phyloP scores from a whole-genome alignment of 2,113 vertebrate genomes.

The Marmota monax region DNA sequence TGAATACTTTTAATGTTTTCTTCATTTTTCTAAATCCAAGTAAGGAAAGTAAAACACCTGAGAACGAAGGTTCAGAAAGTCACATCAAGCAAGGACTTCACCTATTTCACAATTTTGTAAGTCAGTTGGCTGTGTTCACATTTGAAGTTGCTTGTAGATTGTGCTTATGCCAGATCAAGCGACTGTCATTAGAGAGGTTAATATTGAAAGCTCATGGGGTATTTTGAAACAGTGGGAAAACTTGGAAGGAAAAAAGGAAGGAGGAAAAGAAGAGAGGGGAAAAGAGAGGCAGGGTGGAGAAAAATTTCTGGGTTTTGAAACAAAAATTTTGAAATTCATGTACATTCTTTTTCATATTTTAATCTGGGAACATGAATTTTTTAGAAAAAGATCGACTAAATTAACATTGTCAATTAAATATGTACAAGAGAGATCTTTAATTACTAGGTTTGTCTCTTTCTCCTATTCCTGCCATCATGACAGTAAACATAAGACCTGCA shows the following conservation, averaged over 20 bases:
- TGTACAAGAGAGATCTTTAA: not conserved
- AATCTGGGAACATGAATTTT: not conserved
- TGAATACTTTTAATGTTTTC: conserved; percentile 32
- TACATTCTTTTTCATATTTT: not conserved
- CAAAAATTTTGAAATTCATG: not conserved
- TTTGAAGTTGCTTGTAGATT: not conserved
- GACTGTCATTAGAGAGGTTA: not conserved
- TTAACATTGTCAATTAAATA: not conserved
- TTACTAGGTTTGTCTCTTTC: not conserved
- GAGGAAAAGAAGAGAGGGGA: no score
- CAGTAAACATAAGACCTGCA: not conserved
- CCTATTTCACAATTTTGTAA: not conserved
- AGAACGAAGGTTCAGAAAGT: not conserved
- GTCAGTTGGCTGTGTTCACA: not conserved
- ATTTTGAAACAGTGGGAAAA: not conserved
- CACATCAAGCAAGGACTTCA: not conserved
- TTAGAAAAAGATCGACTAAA: not conserved
- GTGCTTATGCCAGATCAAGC: not conserved
- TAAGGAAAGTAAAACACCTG: not conserved
- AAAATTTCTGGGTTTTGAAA: not conserved
- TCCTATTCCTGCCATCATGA: not conserved
- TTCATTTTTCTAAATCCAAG: conserved; percentile 3
- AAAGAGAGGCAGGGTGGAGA: not conserved
- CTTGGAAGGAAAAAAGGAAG: not conserved
- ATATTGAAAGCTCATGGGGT: not conserved